Conservation (phyloP, 2,797 vertebrate species). For the Enteromius mattozi region DNA sequence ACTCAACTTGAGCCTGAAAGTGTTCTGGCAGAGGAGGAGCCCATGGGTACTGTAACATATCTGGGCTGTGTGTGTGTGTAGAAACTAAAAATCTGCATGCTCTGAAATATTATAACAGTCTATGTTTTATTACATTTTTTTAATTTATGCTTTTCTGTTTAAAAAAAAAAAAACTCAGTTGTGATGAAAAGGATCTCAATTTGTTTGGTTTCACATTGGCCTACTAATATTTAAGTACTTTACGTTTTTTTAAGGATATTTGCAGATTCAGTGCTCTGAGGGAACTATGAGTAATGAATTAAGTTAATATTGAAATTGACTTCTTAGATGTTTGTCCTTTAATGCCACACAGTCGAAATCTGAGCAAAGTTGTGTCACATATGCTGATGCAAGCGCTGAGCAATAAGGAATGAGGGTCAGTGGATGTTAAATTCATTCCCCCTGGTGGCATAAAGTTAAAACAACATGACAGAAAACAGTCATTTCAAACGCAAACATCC, state of each 20-base stretch:
- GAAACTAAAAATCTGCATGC: slow-evolving; percentile 26
- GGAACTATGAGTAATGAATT: background rate
- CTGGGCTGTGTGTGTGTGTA: slow-evolving; percentile 60
- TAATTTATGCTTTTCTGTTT: background rate
- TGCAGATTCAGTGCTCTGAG: background rate
- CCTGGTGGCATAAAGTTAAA: slow-evolving; percentile 51
- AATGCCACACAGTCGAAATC: slow-evolving; percentile 24
- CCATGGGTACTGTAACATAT: slow-evolving; percentile 87
- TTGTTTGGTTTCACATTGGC: background rate
- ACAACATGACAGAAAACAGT: slow-evolving; percentile 26
- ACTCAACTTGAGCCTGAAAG: slow-evolving; percentile 83
- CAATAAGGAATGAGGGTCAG: slow-evolving; percentile 41
- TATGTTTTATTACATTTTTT: background rate
- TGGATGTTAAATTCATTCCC: slow-evolving; percentile 31
- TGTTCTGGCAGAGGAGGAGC: slow-evolving; percentile 82
- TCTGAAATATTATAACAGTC: background rate
- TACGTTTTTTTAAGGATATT: background rate
- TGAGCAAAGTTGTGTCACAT: background rate
- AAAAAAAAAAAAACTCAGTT: slow-evolving; percentile 6
- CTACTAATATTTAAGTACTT: background rate
- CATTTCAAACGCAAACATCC: background rate
- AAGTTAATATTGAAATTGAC: background rate
- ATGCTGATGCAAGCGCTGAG: slow-evolving; percentile 61
- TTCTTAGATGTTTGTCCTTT: slow-evolving; percentile 3
- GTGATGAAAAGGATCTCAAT: slow-evolving; percentile 10